Evolutionary conservation across 2,113 vertebrate species (phyloP).

Genomic region (Geococcyx californianus): DNA sequence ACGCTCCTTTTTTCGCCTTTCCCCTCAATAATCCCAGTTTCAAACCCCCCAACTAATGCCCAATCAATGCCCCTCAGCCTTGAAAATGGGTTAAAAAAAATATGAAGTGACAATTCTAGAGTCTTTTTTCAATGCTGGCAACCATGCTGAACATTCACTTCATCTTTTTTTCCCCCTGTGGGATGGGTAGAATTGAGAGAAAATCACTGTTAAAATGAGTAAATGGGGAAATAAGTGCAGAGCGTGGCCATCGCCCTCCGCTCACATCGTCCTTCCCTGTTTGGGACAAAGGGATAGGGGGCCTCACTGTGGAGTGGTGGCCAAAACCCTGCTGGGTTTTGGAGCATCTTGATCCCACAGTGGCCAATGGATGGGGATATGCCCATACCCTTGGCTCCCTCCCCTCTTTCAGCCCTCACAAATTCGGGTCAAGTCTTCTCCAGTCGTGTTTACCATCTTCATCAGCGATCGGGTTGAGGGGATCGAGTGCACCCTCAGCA

Average conservation of each 20-base stretch:
- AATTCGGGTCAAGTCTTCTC: neutral
- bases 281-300: too few species aligned
- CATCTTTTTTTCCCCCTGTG: fast-evolving
- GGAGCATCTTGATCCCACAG: fast-evolving
- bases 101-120: neutral
- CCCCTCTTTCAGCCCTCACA: neutral
- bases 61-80: neutral
- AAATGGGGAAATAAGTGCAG: neutral
- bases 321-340: neutral
- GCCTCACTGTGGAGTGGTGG: fast-evolving
- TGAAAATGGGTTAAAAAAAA: neutral
- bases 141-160: fast-evolving
- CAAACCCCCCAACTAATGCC: too few species aligned
- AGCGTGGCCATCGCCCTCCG: fast-evolving
- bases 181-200: neutral
- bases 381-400: neutral
- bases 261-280: fast-evolving
- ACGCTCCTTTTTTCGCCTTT: neutral
- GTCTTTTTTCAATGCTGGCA: neutral
- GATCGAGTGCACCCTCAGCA: too few species aligned
- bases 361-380: neutral
- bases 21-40: neutral
- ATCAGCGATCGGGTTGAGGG: too few species aligned
- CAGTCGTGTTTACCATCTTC: too few species aligned
- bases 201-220: neutral